phyloP scores from a whole-genome alignment of 2,888 invertebrate genomes.

The Baccha elongata region DNA sequence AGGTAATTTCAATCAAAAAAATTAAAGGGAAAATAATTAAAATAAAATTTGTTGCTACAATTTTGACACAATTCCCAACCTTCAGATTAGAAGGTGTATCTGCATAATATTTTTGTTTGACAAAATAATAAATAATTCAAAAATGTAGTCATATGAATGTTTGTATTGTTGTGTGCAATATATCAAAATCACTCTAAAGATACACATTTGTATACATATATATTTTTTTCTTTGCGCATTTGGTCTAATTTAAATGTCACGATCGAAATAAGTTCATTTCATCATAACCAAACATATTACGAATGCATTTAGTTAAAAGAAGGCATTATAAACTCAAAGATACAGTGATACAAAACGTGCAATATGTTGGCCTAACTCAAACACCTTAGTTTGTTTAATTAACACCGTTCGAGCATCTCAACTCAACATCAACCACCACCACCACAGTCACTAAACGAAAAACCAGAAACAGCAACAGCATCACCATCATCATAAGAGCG shows the following conservation, averaged over 20 bases:
- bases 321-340: constrained; percentile 14
- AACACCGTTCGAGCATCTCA: constrained; percentile 40
- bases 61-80: too few species aligned
- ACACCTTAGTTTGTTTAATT: constrained; percentile 68
- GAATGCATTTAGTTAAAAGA: constrained; percentile 12
- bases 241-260: constrained; percentile 72
- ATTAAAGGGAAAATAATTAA: too few species aligned
- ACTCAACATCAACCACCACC: not conserved
- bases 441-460: not conserved
- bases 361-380: constrained; percentile 37
- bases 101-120: too few species aligned
- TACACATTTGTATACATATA: too few species aligned
- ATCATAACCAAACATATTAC: constrained; percentile 38
- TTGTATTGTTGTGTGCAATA: too few species aligned
- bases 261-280: constrained; percentile 65
- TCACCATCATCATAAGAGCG: not conserved
- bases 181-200: too few species aligned
- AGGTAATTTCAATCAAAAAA: constrained; percentile 24
- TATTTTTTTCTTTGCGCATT: constrained; percentile 12
- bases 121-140: too few species aligned
- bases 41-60: too few species aligned
- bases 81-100: too few species aligned
- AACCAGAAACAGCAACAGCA: not conserved
- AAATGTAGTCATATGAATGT: too few species aligned
- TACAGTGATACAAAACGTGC: constrained; percentile 28